Base-by-base conservation (phyloP, 2,888 invertebrate genomes). In the Caenorhabditis japonica region DNA sequence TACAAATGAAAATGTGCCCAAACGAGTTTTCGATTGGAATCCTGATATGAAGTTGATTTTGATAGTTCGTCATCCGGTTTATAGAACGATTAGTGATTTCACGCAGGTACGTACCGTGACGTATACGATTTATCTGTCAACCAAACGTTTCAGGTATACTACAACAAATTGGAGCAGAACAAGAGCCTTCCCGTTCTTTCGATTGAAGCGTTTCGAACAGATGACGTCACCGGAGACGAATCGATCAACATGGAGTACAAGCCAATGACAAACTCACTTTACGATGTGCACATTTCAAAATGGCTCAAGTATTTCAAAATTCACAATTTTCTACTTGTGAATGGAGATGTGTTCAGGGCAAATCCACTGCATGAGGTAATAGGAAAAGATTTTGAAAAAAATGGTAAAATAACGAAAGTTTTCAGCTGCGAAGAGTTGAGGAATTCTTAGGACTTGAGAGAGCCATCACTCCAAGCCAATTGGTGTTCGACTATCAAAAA, bases 401-500 rank as follows among this genome's bases (percentile, higher is more conserved):
- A n/a, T n/a, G n/a, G n/a, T n/a, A n/a, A n/a, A n/a, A n/a, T n/a
- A n/a, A n/a, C n/a, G n/a, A n/a, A n/a, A n/a, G n/a, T n/a, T 62
- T 83, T 73, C 61, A 86, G 88, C 89, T 96, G 52, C 92, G 93
- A 83, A 92, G 92, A 82, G 94, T 95, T 83, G 95, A 96, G 89
- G 91, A 91, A 71, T 96, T 96, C 88, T 91, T 96, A 39, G 93
- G 93, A 76, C 89, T 94, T 75, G 90, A 91, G 66, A 90, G 91
- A 10, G 90, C 91, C 52, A 92, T 94, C 79, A 92, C 92, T 59
- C 91, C 92, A 84, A 93, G 93, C 88, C 94, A 95, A 89, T 94
- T 97, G 89, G 95, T 95, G 90, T 97, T 94, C 90, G 97, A 99
- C 90, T 93, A 93, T 89, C 95, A 94, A 15, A 95, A 96, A 89